Conservation (phyloP, 2,113 vertebrate species). For the Petrocephalus microphthalmus region DNA sequence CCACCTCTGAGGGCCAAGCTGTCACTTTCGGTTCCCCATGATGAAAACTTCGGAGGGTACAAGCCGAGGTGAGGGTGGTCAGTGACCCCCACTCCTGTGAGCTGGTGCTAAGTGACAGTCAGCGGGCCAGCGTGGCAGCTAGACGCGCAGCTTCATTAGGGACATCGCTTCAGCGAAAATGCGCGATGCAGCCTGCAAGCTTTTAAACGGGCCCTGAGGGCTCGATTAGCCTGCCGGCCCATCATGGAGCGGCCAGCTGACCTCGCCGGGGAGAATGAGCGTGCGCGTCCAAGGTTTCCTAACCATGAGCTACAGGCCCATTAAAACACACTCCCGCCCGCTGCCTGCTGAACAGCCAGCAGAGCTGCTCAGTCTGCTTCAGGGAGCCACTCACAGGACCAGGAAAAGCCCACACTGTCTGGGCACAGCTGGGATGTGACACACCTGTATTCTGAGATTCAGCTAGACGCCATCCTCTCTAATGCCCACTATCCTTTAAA, state of each 20-base stretch:
- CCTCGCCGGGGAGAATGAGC: neutral
- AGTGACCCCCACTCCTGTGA: neutral
- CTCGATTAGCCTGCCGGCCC: conserved; percentile 38
- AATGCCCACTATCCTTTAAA: neutral
- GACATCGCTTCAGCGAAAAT: conserved; percentile 35
- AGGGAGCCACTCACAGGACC: neutral
- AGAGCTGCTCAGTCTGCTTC: neutral
- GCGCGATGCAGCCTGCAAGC: conserved; percentile 28
- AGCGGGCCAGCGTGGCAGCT: conserved; percentile 42
- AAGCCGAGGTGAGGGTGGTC: conserved; percentile 42
- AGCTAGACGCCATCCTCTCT: neutral
- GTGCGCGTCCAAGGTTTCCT: neutral
- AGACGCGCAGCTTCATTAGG: conserved; percentile 55
- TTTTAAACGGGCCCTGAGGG: conserved; percentile 40
- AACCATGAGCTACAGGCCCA: neutral
- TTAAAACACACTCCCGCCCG: neutral
- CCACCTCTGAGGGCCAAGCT: conserved; percentile 46
- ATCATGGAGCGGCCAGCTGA: neutral
- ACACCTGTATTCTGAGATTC: neutral
- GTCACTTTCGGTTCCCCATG: conserved; percentile 58
- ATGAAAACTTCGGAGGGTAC: conserved; percentile 58
- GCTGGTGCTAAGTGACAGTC: conserved; percentile 21
- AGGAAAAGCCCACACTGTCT: neutral
- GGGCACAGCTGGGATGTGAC: neutral
- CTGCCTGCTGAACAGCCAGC: too few relatives aligned